Base-by-base conservation (phyloP, 2,888 invertebrate genomes). In the Euzophera pinguis region DNA sequence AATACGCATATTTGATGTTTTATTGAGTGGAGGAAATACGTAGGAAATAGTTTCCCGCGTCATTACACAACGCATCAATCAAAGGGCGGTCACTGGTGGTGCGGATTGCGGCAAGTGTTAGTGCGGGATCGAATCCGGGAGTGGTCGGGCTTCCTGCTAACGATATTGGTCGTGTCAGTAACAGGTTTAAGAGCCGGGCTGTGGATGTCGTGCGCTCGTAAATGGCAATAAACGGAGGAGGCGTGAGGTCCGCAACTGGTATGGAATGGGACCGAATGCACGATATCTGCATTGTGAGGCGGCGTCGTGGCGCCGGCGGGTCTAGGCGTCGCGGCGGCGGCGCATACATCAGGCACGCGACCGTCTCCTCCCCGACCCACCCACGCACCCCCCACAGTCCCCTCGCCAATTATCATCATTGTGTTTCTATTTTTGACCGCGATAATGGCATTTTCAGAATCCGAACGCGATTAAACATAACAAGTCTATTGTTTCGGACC, bases 271-370 rank as follows among this genome's bases (percentile, higher is more conserved):
- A 64, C 64, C 67, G 71, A 76, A 66, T 85, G 85, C 87, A 86
- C 85, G 87, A 81, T 86, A 86, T 87, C 89, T 88, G 88, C 89
- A 89, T 81, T 81, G 82, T 78, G 75, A 75, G 77, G 78, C 77
- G 86, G 76, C 83, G 77, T 69, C 75, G 73, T 68, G 87, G 86
- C 87, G 88, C 85, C 88, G 88, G 71, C 87, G 82, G 81, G 88
- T 84, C 87, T 85, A 54, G 84, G 78, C 81, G 84, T 72, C 84
- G 81, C 76, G 84, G 81, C 81, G 84, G 86, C 86, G 88, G 84
- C 85, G 86, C 85, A 86, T 86, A 86, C 82, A 87, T 87, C 86
- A 88, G 76, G 75, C 88, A 88, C 85, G 89, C 89, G 78, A 88
- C 76, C 72, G 65, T 59, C 68, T 63, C 62, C 56, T 56, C 58